phyloP scores from a whole-genome alignment of 2,797 vertebrate species.

The Tiaroga cobitis region DNA sequence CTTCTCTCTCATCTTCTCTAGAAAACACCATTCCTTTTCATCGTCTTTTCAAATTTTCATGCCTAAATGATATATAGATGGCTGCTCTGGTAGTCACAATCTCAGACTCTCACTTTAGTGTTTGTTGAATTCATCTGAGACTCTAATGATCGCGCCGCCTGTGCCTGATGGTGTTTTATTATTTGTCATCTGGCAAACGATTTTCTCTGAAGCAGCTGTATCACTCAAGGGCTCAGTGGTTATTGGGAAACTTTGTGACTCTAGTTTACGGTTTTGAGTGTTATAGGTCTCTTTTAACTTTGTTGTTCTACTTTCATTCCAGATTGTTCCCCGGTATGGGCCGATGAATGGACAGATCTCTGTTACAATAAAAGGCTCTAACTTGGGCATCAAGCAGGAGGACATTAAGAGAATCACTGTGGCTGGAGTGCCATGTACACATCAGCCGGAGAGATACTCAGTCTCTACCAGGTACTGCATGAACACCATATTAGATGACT shows the following conservation, averaged over 20 bases:
- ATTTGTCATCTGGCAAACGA: constrained; percentile 35
- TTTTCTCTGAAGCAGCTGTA: constrained; percentile 16
- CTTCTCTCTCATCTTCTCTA: constrained; percentile 1
- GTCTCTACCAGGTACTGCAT: constrained; percentile 86
- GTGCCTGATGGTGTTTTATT: constrained; percentile 29
- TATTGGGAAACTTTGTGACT: constrained; percentile 11
- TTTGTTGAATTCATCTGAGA: constrained; percentile 38
- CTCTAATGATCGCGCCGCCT: constrained; percentile 16
- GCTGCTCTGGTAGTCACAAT: constrained; percentile 17
- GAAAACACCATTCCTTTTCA: constrained; percentile 19
- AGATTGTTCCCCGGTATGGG: constrained; percentile 90
- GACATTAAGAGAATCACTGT: constrained; percentile 87
- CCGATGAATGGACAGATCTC: constrained; percentile 86
- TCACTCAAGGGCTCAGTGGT: constrained; percentile 20
- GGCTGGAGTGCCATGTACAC: constrained; percentile 81
- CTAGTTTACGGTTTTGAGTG: background rate
- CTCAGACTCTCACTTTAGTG: background rate
- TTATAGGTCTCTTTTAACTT: background rate
- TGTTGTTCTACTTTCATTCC: constrained; percentile 26
- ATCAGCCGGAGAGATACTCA: constrained; percentile 84
- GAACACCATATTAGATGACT: background rate
- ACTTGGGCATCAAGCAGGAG: constrained; percentile 86
- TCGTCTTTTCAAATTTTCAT: constrained; percentile 16
- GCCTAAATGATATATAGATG: constrained; percentile 35
- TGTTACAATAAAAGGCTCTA: constrained; percentile 91